phyloP scores from a whole-genome alignment of 2,113 vertebrate species.

The Psephotus haematonotus region DNA sequence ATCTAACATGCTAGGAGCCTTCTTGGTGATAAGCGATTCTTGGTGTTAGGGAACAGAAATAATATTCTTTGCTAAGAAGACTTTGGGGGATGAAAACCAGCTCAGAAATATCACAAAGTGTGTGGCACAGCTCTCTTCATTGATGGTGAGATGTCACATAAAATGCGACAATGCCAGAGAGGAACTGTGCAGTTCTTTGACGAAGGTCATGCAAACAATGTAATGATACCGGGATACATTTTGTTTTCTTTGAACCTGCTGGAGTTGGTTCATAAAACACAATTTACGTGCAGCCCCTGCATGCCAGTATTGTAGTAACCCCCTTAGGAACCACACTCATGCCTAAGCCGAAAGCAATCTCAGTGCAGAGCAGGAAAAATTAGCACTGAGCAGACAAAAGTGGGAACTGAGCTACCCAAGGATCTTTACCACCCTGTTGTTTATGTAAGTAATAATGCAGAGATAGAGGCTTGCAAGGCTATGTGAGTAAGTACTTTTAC shows the following conservation, averaged over 20 bases:
- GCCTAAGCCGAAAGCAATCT: neutral
- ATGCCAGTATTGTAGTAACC: neutral
- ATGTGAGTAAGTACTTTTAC: neutral
- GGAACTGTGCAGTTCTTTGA: neutral
- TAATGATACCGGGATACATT: fast-evolving
- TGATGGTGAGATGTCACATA: neutral
- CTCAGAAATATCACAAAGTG: neutral
- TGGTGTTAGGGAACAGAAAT: neutral
- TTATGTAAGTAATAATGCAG: neutral
- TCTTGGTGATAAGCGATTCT: neutral
- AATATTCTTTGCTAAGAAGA: neutral
- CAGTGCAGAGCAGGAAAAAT: neutral
- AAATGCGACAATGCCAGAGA: neutral
- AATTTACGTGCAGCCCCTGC: neutral
- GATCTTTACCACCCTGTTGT: neutral
- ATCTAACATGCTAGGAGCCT: neutral
- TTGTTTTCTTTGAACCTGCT: neutral
- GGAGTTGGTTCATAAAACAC: neutral
- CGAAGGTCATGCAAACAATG: neutral
- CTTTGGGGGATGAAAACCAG: neutral
- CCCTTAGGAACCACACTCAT: neutral
- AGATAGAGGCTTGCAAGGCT: neutral
- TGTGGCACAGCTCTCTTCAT: neutral
- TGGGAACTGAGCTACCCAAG: neutral
- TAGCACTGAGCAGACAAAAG: fast-evolving